A percentile compares a stretch with the other conserved stretches of the same genome.
These are phyloP conservation scores for Odontophorus gujanensis DNA, from an alignment of 2,113 vertebrate species.

Conservation along the genomic window DNA sequence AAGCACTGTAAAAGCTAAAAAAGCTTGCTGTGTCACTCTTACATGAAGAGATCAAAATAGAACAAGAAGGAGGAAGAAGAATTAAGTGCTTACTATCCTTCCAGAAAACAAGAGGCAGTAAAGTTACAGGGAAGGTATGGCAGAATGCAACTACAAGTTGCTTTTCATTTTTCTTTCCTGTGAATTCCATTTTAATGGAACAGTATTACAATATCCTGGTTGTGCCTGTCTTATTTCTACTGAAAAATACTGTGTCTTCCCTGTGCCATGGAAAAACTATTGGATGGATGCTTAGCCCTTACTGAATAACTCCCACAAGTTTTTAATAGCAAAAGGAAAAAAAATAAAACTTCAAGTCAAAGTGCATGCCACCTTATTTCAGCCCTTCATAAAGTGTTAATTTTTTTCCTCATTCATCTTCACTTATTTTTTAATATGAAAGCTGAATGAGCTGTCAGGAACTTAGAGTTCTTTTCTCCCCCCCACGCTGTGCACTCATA, in stretches of 20 bases:
- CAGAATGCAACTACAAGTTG: background rate
- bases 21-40: background rate
- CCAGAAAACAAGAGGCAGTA: background rate
- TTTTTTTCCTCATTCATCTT: conserved; percentile 53
- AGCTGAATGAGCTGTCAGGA: conserved; percentile 37
- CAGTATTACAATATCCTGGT: background rate
- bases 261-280: background rate
- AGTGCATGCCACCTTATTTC: conserved; percentile 59
- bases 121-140: background rate
- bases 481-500: background rate
- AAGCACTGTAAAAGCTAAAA: background rate
- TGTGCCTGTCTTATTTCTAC: background rate
- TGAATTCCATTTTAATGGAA: background rate
- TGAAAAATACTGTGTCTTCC: background rate
- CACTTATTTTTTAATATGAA: conserved; percentile 44
- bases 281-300: background rate
- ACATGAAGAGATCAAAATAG: background rate
- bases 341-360: conserved; percentile 38
- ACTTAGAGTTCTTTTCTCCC: background rate
- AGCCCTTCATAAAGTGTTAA: conserved; percentile 47
- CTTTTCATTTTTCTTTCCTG: background rate
- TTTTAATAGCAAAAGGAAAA: background rate
- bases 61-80: background rate
- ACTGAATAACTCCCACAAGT: conserved; percentile 8
- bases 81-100: background rate